A percentile compares a stretch with the other conserved stretches of the same genome.
These are phyloP conservation scores for Trogon melanurus DNA, from an alignment of 2,113 vertebrate species.

Conservation along the genomic window DNA sequence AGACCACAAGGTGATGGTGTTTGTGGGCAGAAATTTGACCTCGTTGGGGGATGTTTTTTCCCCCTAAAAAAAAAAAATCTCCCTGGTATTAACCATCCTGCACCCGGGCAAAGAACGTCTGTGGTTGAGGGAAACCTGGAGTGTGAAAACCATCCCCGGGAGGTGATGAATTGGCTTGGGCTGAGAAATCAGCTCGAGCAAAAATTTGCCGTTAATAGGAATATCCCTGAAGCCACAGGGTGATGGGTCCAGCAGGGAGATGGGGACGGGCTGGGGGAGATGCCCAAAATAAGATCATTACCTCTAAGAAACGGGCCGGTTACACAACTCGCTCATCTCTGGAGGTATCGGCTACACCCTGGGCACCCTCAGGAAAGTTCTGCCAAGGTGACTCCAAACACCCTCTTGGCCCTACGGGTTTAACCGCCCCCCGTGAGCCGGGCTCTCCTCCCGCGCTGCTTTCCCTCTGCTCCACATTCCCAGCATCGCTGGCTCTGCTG, in stretches of 20 bases:
- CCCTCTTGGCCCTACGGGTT: neutral
- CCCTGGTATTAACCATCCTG: neutral
- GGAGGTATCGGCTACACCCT: neutral
- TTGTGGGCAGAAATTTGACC: neutral
- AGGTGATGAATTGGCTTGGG: neutral
- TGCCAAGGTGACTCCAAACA: slow-evolving; percentile 19
- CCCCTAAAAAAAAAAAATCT: too few species aligned
- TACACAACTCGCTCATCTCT: neutral
- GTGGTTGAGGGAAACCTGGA: neutral
- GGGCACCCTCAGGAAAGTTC: neutral
- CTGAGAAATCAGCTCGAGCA: neutral
- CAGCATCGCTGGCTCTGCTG: neutral
- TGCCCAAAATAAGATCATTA: fast-evolving
- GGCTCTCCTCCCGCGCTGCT: neutral
- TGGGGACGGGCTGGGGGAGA: fast-evolving
- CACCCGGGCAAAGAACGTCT: fast-evolving
- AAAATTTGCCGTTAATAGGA: fast-evolving
- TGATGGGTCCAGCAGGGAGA: neutral
- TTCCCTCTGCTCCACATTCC: fast-evolving
- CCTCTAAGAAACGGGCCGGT: neutral
- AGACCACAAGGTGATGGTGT: neutral
- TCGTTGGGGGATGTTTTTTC: fast-evolving
- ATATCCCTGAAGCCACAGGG: neutral
- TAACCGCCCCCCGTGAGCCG: fast-evolving
- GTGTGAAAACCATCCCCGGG: fast-evolving